These are phyloP conservation scores for Gila orcuttii DNA, from an alignment of 2,113 vertebrate species.

Conservation along the genomic window DNA sequence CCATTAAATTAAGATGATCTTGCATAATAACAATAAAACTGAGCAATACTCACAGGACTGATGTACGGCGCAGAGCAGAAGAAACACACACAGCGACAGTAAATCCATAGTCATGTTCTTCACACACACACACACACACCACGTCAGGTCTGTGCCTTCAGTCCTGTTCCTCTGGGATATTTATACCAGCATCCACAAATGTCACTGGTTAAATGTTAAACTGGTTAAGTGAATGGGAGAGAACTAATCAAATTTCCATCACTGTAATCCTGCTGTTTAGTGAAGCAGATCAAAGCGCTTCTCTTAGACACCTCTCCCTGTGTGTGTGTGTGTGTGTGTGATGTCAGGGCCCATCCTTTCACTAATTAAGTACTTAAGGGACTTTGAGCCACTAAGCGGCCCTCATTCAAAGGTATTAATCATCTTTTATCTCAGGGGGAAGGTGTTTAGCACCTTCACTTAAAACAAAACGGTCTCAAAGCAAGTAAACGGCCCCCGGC, in stretches of 20 bases:
- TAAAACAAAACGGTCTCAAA: slow-evolving; percentile 70
- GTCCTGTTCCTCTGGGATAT: slow-evolving; percentile 56
- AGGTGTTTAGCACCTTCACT: slow-evolving; percentile 69
- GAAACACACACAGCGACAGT: slow-evolving; percentile 51
- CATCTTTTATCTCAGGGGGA: slow-evolving; percentile 74
- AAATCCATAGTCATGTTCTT: slow-evolving; percentile 57
- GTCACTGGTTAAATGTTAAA: slow-evolving; percentile 52
- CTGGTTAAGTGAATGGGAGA: slow-evolving; percentile 54
- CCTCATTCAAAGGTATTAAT: slow-evolving; percentile 70
- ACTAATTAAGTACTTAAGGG: slow-evolving; percentile 76
- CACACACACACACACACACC: slow-evolving; percentile 32
- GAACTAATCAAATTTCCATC: slow-evolving; percentile 78
- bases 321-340: too few relatives aligned
- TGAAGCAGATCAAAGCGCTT: slow-evolving; percentile 72
- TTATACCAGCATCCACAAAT: slow-evolving; percentile 68
- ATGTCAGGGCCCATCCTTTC: slow-evolving; percentile 57
- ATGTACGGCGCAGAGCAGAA: slow-evolving; percentile 63
- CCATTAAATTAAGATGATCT: not conserved
- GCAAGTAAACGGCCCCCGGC: slow-evolving; percentile 65
- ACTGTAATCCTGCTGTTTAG: slow-evolving; percentile 61
- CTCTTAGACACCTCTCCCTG: slow-evolving; percentile 39
- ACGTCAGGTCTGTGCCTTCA: slow-evolving; percentile 49
- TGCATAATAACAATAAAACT: not conserved
- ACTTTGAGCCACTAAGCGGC: slow-evolving; percentile 69
- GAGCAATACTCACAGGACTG: slow-evolving; percentile 74